Evolutionary conservation across 2,888 invertebrate genomes (phyloP).

Genomic region (Ectropis crepuscularia): DNA sequence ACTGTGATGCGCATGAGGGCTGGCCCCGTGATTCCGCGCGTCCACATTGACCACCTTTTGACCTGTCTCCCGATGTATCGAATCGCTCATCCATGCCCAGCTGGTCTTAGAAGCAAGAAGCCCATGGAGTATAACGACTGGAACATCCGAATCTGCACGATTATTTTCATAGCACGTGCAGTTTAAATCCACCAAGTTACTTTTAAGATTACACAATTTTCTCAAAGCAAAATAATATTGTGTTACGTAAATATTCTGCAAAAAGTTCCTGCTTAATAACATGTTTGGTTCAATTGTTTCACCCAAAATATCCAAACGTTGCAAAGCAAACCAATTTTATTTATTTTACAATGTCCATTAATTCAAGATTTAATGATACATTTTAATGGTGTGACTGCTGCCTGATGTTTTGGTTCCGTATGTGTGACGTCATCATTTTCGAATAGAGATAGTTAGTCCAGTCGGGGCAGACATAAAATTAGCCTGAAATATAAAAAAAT

Average conservation of each 20-base stretch:
- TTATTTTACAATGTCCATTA: background rate
- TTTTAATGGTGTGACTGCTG: background rate
- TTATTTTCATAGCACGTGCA: constrained; percentile 87
- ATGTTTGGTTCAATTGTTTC: constrained; percentile 3
- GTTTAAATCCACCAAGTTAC: constrained; percentile 83
- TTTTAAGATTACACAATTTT: constrained; percentile 5
- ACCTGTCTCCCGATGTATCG: constrained; percentile 86
- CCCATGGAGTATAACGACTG: constrained; percentile 94
- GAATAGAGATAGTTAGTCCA: too few species aligned
- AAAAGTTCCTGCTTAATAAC: background rate
- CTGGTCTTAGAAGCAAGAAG: constrained; percentile 96
- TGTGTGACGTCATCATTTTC: too few species aligned
- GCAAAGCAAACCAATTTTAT: background rate
- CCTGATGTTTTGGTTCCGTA: background rate
- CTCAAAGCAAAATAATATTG: background rate
- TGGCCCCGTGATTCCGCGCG: constrained; percentile 97
- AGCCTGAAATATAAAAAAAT: too few species aligned
- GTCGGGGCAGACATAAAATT: too few species aligned
- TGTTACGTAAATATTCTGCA: background rate
- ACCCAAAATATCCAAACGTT: background rate
- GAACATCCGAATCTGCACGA: constrained; percentile 64
- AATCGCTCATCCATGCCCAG: constrained; percentile 94
- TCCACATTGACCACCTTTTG: constrained; percentile 93
- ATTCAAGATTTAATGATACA: background rate
- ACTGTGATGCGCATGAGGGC: constrained; percentile 90